A percentile compares a stretch with the other conserved stretches of the same genome.
phyloP scores from a whole-genome alignment of 2,113 vertebrate species.

The Sisor rabdophorus region DNA sequence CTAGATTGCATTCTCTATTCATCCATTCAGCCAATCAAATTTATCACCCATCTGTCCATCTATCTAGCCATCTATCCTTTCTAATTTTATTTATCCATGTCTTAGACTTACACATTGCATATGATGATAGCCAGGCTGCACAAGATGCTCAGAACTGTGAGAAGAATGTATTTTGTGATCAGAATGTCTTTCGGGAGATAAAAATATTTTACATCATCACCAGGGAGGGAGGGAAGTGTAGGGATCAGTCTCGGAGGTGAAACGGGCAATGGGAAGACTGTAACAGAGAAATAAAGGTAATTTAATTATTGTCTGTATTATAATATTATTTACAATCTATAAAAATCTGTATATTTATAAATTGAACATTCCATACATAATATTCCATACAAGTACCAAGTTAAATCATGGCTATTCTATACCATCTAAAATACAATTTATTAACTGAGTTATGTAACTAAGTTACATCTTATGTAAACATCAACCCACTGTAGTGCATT shows the following conservation, averaged over 20 bases:
- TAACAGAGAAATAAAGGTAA: conserved; percentile 9
- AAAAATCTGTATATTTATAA: not conserved
- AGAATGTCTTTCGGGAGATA: conserved; percentile 38
- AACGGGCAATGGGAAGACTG: conserved; percentile 54
- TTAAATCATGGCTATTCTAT: not conserved
- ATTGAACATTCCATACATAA: too few relatives aligned
- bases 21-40: too few relatives aligned
- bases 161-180: conserved; percentile 47
- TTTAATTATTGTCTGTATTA: too few relatives aligned
- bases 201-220: conserved; percentile 33
- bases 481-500: not conserved
- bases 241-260: conserved; percentile 33
- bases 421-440: not conserved
- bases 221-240: conserved; percentile 52
- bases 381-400: not conserved
- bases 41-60: not conserved
- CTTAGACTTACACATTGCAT: conserved; percentile 59
- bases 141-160: conserved; percentile 55
- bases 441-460: not conserved
- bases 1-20: not conserved
- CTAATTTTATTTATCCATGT: not conserved
- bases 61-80: too few relatives aligned
- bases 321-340: not conserved
- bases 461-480: not conserved
- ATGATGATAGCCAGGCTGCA: conserved; percentile 52